Base-by-base conservation (phyloP, 2,797 vertebrate genomes). In the Sebastes variabilis region DNA sequence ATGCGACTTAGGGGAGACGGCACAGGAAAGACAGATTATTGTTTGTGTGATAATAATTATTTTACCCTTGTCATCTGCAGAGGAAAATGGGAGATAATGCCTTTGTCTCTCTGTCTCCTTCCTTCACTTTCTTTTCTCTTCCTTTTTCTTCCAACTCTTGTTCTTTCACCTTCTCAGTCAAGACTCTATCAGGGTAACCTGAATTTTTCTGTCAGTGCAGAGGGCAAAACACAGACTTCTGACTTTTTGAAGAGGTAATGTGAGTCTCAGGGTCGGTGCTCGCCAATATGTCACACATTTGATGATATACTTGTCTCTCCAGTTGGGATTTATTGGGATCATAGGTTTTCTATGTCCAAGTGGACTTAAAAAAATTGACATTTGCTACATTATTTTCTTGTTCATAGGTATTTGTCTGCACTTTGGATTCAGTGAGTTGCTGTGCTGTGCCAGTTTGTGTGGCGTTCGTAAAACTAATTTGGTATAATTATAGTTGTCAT, bases 21-120 rank as follows among this genome's bases (percentile, higher is more conserved):
- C 82, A 82, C 87, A 85, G 91, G 92, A 93, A 94, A 96, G 95
- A 96, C 89, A 77, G 94, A 96, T 96, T 95, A 95, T 95, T 95
- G 95, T 96, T 96, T 95, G 93, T 93, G 91, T 91, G 92, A 92
- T 95, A 94, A 96, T 96, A 95, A 96, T 96, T 95, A 95, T 95
- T 93, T 95, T 92, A 92, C 86, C 75, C 88, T 92, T 95, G 96
- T 96, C 95, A 93, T 95, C 89, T 90, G 88, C 82, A 36, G 79
- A 82, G 87, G 84, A 92, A 92, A 92, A 92, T 85, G 81, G 88
- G 79, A 91, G 90, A 82, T 93, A 91, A 93, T 94, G 88, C 76
- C 62, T 93, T 90, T 93, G 91, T 91, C 88, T 91, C 79, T 88
- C 56, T 54, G 77, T 87, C 87, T 90, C 30, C 30, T 77, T 64